These are phyloP conservation scores for Phataginus tetradactyla DNA, from an alignment of 2,797 vertebrate genomes.

Conservation along the genomic window DNA sequence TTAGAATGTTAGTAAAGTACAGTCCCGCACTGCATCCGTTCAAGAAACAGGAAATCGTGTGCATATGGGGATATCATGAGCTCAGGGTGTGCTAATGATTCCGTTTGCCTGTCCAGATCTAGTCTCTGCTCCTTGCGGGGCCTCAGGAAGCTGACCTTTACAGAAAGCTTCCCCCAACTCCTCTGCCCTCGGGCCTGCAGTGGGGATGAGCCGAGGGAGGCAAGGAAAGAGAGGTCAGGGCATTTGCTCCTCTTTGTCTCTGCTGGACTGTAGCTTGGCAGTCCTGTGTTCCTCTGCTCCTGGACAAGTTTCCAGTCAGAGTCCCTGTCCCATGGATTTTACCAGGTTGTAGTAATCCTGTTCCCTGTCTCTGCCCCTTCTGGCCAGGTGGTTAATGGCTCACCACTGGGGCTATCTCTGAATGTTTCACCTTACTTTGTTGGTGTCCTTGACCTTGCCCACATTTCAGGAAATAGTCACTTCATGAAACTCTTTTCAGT, in stretches of 20 bases:
- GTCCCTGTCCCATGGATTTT: not conserved
- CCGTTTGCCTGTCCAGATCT: not conserved
- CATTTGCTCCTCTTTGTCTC: not conserved
- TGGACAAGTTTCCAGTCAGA: not conserved
- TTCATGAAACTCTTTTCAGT: conserved; percentile 29
- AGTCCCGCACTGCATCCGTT: not conserved
- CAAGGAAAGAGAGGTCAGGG: not conserved
- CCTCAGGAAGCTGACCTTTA: not conserved
- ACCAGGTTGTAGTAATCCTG: not conserved
- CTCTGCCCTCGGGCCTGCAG: not conserved
- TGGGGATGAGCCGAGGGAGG: not conserved
- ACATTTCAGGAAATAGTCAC: not conserved
- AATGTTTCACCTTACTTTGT: not conserved
- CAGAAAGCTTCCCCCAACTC: not conserved
- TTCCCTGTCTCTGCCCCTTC: not conserved
- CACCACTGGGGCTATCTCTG: not conserved
- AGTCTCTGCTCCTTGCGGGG: not conserved
- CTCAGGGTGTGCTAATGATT: not conserved
- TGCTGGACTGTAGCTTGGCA: not conserved
- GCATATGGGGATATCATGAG: not conserved
- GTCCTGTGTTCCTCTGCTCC: not conserved
- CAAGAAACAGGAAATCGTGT: not conserved
- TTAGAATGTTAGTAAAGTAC: not conserved
- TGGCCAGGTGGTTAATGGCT: not conserved
- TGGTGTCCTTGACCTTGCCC: not conserved